phyloP scores from a whole-genome alignment of 2,888 invertebrate species.

The Ganaspis brasiliensis region DNA sequence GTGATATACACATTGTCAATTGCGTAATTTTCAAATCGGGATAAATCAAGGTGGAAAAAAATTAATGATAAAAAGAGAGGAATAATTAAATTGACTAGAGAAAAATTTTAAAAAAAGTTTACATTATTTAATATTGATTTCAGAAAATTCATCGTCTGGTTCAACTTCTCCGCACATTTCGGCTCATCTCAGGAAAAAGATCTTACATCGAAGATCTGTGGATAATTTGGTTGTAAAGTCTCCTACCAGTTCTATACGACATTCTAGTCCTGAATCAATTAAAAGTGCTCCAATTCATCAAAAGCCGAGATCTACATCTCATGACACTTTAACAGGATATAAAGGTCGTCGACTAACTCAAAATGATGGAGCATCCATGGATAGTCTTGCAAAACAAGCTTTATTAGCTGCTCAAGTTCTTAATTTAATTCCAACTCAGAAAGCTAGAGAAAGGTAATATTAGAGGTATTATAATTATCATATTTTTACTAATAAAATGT shows the following conservation, averaged over 20 bases:
- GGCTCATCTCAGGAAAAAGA: slow-evolving; percentile 68
- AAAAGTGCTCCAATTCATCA: slow-evolving; percentile 76
- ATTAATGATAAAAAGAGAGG: no score
- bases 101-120: background rate
- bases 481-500: background rate
- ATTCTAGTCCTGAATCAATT: slow-evolving; percentile 78
- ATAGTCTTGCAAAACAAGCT: slow-evolving; percentile 88
- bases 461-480: background rate
- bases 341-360: slow-evolving; percentile 69
- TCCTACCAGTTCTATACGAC: slow-evolving; percentile 74
- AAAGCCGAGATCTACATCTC: slow-evolving; percentile 76
- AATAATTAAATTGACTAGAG: background rate
- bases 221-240: slow-evolving; percentile 77
- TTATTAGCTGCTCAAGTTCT: slow-evolving; percentile 90
- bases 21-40: no score
- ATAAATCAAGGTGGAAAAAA: no score
- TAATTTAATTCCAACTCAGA: slow-evolving; percentile 90
- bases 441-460: slow-evolving; percentile 88
- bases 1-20: no score
- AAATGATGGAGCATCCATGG: slow-evolving; percentile 81
- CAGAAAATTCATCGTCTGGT: slow-evolving; percentile 75
- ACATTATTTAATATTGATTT: slow-evolving; percentile 52
- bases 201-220: slow-evolving; percentile 77
- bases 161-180: slow-evolving; percentile 75
- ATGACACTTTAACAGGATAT: slow-evolving; percentile 73